Percentiles rank a stretch among this genome's conserved stretches.
Conservation (phyloP, 1,140 invertebrate species). For the Mya arenaria region DNA sequence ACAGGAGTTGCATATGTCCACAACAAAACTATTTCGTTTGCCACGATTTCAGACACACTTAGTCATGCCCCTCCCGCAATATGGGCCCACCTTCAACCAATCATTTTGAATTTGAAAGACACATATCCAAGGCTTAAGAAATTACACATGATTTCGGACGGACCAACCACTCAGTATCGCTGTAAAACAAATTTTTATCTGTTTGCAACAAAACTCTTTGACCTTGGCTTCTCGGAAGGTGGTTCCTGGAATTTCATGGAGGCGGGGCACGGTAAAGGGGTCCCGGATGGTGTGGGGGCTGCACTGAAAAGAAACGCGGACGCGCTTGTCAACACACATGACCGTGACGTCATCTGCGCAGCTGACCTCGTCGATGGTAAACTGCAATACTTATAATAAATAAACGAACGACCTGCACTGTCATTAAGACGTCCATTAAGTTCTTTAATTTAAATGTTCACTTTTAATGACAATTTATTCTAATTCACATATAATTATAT, state of each 20-base stretch:
- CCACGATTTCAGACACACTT: conserved; percentile 36
- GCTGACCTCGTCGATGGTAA: not conserved
- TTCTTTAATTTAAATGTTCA: no score
- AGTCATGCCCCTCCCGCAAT: conserved; percentile 53
- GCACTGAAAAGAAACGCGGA: conserved; percentile 76
- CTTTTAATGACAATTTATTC: no score
- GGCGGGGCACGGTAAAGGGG: conserved; percentile 81
- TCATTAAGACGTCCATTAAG: no score
- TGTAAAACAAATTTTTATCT: conserved; percentile 59
- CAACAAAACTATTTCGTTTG: no score
- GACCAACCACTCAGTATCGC: conserved; percentile 61
- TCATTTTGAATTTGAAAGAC: conserved; percentile 43
- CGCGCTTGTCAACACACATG: conserved; percentile 3
- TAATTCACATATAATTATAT: no score
- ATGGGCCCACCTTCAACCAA: conserved; percentile 54
- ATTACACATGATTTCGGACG: conserved; percentile 56
- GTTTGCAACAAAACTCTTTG: conserved; percentile 41
- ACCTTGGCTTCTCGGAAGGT: conserved; percentile 73
- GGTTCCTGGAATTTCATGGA: no score
- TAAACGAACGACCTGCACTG: no score
- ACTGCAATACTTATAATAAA: no score
- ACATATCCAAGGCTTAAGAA: conserved; percentile 46
- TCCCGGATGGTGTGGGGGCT: conserved; percentile 81
- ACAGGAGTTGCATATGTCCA: conserved; percentile 5
- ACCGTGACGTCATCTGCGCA: not conserved